Evolutionary conservation across 2,113 vertebrate genomes (phyloP).

Genomic region (Actinemys pallida): DNA sequence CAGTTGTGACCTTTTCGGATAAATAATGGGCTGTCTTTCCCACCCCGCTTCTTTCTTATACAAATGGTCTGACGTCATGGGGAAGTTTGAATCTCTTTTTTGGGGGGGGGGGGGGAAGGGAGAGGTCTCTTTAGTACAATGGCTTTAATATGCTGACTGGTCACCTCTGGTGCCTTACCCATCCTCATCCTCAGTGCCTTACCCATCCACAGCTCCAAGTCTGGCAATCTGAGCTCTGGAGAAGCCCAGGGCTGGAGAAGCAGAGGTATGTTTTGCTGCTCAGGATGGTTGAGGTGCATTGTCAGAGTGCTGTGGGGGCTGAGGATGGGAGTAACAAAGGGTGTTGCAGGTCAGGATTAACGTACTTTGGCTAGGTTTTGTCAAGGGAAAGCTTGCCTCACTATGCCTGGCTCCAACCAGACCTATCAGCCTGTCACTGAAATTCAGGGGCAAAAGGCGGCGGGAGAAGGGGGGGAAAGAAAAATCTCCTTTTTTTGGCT

Average conservation of each 20-base stretch:
- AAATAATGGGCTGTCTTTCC: background rate
- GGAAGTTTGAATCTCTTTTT: background rate
- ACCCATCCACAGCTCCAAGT: background rate
- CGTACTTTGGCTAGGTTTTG: background rate
- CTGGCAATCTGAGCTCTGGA: background rate
- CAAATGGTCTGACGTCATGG: background rate
- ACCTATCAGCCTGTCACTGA: background rate
- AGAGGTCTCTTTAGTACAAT: rapidly evolving
- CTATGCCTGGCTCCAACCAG: background rate
- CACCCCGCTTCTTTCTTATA: rapidly evolving
- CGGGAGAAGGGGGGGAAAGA: rapidly evolving
- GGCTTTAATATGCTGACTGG: background rate
- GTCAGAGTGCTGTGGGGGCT: background rate
- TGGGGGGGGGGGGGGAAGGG: too few relatives aligned
- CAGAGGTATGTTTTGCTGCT: background rate
- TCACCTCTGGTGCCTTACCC: background rate
- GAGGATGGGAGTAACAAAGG: background rate
- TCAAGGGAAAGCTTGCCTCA: background rate
- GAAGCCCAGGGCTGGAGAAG: rapidly evolving
- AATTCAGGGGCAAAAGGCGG: rapidly evolving
- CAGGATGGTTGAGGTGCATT: background rate
- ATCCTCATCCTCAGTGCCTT: background rate
- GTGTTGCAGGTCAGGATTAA: background rate
- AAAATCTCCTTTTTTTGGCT: background rate
- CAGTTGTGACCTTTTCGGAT: constrained; percentile 30